These are phyloP conservation scores for Chalcosyrphus nemorum DNA, from an alignment of 2,888 invertebrate species.

Conservation along the genomic window DNA sequence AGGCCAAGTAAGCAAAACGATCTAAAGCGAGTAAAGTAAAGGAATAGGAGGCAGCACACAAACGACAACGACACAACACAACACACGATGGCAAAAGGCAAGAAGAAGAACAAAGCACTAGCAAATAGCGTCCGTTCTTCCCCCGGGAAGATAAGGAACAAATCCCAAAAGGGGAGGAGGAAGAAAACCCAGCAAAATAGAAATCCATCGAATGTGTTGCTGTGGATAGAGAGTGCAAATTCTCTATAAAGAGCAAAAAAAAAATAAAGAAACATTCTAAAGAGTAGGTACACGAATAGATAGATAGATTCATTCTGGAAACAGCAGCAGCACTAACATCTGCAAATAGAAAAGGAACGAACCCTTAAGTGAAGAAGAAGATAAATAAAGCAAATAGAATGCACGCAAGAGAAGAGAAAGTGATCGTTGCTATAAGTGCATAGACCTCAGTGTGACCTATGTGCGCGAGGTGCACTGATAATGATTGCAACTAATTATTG, in stretches of 20 bases:
- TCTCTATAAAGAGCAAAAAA: slow-evolving; percentile 49
- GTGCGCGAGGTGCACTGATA: slow-evolving; percentile 36
- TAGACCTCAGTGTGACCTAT: slow-evolving; percentile 55
- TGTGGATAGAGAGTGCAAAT: slow-evolving; percentile 49
- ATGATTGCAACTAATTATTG: slow-evolving; percentile 52
- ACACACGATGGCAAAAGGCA: slow-evolving; percentile 43
- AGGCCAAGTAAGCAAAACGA: slow-evolving; percentile 70
- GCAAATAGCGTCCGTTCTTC: slow-evolving; percentile 25
- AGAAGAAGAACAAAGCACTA: slow-evolving; percentile 56
- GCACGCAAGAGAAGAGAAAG: slow-evolving; percentile 68
- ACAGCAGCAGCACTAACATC: slow-evolving; percentile 35
- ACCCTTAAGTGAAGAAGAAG: slow-evolving; percentile 74
- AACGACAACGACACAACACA: slow-evolving; percentile 55
- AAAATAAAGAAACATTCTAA: slow-evolving; percentile 67
- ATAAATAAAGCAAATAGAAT: slow-evolving; percentile 67
- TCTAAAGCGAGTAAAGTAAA: slow-evolving; percentile 48
- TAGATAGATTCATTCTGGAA: slow-evolving; percentile 61
- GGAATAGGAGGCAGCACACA: slow-evolving; percentile 66
- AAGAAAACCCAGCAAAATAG: slow-evolving; percentile 56
- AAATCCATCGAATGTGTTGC: slow-evolving; percentile 65
- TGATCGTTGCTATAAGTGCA: slow-evolving; percentile 64
- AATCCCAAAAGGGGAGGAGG: slow-evolving; percentile 21
- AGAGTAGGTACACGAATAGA: slow-evolving; percentile 47
- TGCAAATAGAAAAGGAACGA: slow-evolving; percentile 49
- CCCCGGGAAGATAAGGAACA: slow-evolving; percentile 69